Conservation (phyloP, 2,113 vertebrate genomes). For the Lipophrys pholis region DNA sequence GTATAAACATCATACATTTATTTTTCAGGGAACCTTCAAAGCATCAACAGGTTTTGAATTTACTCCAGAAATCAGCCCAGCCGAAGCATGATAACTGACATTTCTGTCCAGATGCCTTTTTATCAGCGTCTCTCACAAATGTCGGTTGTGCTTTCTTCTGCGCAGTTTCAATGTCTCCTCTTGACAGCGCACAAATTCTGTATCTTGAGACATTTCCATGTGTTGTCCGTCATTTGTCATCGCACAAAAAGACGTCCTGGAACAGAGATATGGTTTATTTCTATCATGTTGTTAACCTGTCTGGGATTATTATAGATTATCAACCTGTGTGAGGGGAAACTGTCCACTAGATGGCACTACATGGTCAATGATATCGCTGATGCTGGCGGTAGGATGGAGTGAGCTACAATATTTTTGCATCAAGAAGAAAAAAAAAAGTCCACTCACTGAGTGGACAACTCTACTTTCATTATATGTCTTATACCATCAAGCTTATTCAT, state of each 20-base stretch:
- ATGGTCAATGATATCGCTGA: conserved; percentile 2
- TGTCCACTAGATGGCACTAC: conserved; percentile 72
- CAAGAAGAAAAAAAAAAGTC: neutral
- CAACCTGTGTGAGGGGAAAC: neutral
- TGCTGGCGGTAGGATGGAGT: neutral
- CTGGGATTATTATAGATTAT: neutral
- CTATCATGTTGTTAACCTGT: neutral
- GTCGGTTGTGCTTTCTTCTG: conserved; percentile 44
- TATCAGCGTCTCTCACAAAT: neutral
- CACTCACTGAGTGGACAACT: too few relatives aligned
- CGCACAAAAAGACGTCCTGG: conserved; percentile 88
- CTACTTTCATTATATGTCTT: too few relatives aligned
- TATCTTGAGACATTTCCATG: conserved; percentile 85
- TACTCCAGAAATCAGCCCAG: conserved; percentile 10
- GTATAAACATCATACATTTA: neutral
- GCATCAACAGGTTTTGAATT: neutral
- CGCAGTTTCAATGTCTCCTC: conserved; percentile 54
- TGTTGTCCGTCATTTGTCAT: conserved; percentile 80
- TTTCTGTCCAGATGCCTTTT: neutral
- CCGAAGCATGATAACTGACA: neutral
- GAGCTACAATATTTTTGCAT: neutral
- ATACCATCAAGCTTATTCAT: too few relatives aligned
- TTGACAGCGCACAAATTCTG: conserved; percentile 89
- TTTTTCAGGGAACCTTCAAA: neutral
- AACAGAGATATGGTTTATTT: conserved; percentile 10